A percentile compares a stretch with the other conserved stretches of the same genome.
These are phyloP conservation scores for Dicyrtomina minuta DNA, from an alignment of 2,888 invertebrate genomes.

Conservation along the genomic window DNA sequence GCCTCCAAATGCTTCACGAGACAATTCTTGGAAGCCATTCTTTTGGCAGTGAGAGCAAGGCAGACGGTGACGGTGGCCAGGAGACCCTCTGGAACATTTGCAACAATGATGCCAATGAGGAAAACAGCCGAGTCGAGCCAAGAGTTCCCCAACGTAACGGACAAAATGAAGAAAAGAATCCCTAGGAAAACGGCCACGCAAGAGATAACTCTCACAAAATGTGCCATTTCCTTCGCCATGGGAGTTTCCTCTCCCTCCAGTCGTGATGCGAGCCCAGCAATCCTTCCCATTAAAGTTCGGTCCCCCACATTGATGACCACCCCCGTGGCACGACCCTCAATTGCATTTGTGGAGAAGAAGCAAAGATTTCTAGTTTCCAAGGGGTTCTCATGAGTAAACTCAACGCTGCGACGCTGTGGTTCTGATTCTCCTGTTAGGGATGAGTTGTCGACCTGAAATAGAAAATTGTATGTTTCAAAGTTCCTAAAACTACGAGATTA, in stretches of 20 bases:
- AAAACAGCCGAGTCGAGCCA: slow-evolving; percentile 70
- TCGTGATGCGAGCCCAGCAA: slow-evolving; percentile 68
- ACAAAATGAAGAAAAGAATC: slow-evolving; percentile 41
- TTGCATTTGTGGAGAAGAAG: slow-evolving; percentile 93
- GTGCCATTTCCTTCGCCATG: slow-evolving; percentile 72
- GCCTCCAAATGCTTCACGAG: slow-evolving; percentile 65
- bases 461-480: not conserved
- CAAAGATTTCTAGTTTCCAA: slow-evolving; percentile 91
- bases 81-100: slow-evolving; percentile 30
- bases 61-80: slow-evolving; percentile 98
- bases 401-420: slow-evolving; percentile 83
- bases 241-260: slow-evolving; percentile 70
- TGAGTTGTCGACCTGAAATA: slow-evolving; percentile 71
- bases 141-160: slow-evolving; percentile 56
- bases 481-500: too few species aligned
- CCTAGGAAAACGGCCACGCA: slow-evolving; percentile 53
- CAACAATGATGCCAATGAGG: slow-evolving; percentile 59
- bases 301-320: slow-evolving; percentile 68
- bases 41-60: slow-evolving; percentile 94
- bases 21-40: slow-evolving; percentile 97
- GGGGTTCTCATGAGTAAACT: slow-evolving; percentile 90
- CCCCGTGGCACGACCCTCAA: slow-evolving; percentile 70
- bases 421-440: slow-evolving; percentile 93
- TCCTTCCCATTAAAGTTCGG: slow-evolving; percentile 71
- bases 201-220: slow-evolving; percentile 63